Conservation (phyloP, 2,888 invertebrate genomes). For the Thelaira solivaga region DNA sequence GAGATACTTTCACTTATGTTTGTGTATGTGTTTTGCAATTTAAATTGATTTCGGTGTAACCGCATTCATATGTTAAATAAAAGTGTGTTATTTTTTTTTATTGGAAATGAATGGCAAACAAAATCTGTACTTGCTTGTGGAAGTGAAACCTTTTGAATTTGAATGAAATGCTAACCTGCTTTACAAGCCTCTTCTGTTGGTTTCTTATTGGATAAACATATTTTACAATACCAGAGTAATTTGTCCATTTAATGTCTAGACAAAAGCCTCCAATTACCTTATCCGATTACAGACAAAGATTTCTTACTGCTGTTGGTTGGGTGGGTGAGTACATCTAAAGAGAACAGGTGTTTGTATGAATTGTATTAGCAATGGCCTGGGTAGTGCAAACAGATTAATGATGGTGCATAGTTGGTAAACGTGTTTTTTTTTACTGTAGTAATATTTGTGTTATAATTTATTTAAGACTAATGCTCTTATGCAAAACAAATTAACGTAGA, state of each 20-base stretch:
- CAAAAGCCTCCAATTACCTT: conserved; percentile 76
- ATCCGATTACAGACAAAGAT: conserved; percentile 75
- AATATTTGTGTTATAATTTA: no score
- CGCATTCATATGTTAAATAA: conserved; percentile 39
- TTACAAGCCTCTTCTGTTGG: conserved; percentile 14
- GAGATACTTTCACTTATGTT: conserved; percentile 19
- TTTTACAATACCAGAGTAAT: conserved; percentile 54
- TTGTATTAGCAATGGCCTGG: no score
- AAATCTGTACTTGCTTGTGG: conserved; percentile 4
- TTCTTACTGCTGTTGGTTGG: conserved; percentile 67
- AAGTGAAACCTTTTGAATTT: conserved; percentile 53
- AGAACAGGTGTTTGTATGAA: neutral
- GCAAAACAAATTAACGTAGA: no score
- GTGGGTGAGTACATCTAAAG: no score
- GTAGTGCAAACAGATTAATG: neutral
- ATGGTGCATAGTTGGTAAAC: neutral
- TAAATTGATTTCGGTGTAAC: conserved; percentile 51
- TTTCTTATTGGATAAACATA: neutral
- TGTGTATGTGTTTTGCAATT: conserved; percentile 53
- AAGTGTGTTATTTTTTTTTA: conserved; percentile 14
- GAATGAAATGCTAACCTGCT: conserved; percentile 29
- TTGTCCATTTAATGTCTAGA: conserved; percentile 76
- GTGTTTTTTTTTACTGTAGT: no score
- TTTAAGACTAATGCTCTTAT: no score
- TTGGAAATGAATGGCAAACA: no score